Evolutionary conservation across 2,797 vertebrate species (phyloP).

Genomic region (Pampus argenteus): DNA sequence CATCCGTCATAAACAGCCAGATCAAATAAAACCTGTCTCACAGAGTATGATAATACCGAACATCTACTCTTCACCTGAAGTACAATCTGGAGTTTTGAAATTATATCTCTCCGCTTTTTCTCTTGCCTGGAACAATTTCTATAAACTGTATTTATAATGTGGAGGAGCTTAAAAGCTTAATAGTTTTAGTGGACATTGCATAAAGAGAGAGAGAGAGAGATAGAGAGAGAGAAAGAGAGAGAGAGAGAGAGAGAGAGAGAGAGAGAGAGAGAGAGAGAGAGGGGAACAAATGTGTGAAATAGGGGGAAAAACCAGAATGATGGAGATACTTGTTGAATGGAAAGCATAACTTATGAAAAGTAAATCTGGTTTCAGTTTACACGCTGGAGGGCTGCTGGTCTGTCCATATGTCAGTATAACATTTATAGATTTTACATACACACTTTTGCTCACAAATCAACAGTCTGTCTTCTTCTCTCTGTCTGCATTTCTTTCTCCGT

Average conservation of each 20-base stretch:
- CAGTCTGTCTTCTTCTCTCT: constrained; percentile 21
- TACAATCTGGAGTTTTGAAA: constrained; percentile 43
- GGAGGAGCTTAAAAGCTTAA: constrained; percentile 44
- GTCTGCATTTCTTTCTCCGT: constrained; percentile 25
- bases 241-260: too few relatives aligned
- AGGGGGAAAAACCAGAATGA: constrained; percentile 7
- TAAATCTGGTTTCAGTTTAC: constrained; percentile 70
- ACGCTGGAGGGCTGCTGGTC: constrained; percentile 36
- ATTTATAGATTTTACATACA: constrained; percentile 66
- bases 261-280: constrained; percentile 20
- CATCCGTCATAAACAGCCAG: constrained; percentile 59
- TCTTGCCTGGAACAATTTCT: constrained; percentile 37
- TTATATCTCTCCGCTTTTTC: constrained; percentile 25
- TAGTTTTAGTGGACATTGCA: constrained; percentile 54
- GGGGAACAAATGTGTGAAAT: constrained; percentile 17
- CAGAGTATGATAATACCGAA: constrained; percentile 48
- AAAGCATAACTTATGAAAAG: constrained; percentile 55
- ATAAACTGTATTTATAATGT: constrained; percentile 51
- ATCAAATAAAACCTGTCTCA: constrained; percentile 52
- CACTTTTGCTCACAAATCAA: constrained; percentile 59
- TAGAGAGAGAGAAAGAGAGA: too few relatives aligned
- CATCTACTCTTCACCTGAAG: constrained; percentile 57
- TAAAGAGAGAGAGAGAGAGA: constrained; percentile 33
- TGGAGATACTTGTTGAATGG: constrained; percentile 45
- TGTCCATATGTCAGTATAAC: constrained; percentile 54